Base-by-base conservation (phyloP, 2,888 invertebrate genomes). In the Hedya salicella region DNA sequence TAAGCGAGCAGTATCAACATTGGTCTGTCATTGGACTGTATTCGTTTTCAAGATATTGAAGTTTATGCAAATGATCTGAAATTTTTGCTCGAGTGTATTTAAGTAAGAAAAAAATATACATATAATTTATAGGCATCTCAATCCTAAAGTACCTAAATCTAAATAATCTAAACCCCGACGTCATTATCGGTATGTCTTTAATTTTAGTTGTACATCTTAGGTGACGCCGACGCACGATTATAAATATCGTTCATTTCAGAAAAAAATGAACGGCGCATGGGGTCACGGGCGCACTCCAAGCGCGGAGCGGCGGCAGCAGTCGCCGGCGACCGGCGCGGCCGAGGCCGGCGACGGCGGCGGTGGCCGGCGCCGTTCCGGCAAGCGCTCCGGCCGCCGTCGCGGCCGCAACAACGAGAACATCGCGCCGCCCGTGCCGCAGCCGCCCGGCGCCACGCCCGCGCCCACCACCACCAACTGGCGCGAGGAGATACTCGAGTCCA, bases 401-500 rank as follows among this genome's bases (percentile, higher is more conserved):
- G 59, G 75, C 44, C 62, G 83, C 67, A 69, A 78, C 73, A 59
- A 78, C 62, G 69, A 81, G 76, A 67, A 76, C 73, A 68, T 80
- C 71, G 76, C 66, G 56, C 69, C 75, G 64, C 71, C 76, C 68
- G 73, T 75, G 73, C 32, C 81, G 73, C 56, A 65, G 16, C 73
- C 75, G 5, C 78, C 79, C 1, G 76, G 76, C 14, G 72, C 77
- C 46, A 66, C 78, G 17, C 78, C 82, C 2, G 78, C 86, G 0
- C 79, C 86, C 5, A 79, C 87, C 48, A 75, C 77, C 36, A 72
- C 73, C 46, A 93, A 88, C 75, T 93, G 93, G 93, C 81, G 93
- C 14, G 92, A 92, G 46, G 92, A 93, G 74, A 93, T 92, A 69
- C 73, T 91, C 1, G 91, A 91, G 71, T 88, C 91, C 0, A 91